phyloP scores from a whole-genome alignment of 2,797 vertebrate species.

The Melanotaenia trifasciata region DNA sequence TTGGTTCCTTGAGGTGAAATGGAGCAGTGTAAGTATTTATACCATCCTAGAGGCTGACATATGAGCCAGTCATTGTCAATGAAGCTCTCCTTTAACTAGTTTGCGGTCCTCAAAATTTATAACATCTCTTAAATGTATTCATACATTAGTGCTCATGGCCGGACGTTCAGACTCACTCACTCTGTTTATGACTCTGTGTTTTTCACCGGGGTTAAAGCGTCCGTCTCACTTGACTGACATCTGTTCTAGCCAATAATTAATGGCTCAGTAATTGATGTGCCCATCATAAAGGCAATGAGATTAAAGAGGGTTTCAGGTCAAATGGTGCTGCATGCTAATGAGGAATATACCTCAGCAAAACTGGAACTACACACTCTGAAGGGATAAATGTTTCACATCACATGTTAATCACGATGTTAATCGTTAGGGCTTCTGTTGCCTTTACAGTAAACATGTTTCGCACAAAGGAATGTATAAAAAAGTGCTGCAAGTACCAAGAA shows the following conservation, averaged over 20 bases:
- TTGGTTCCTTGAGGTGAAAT: conserved; percentile 63
- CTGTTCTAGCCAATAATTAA: conserved; percentile 69
- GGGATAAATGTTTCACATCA: conserved; percentile 1
- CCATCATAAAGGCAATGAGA: conserved; percentile 35
- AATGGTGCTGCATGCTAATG: conserved; percentile 39
- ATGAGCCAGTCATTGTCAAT: conserved; percentile 45
- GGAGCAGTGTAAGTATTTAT: conserved; percentile 56
- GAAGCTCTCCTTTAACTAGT: conserved; percentile 57
- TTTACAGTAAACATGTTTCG: not conserved
- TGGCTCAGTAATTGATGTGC: conserved; percentile 68
- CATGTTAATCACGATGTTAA: no score
- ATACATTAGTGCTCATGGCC: conserved; percentile 52
- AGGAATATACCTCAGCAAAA: conserved; percentile 23
- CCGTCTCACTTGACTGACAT: conserved; percentile 70
- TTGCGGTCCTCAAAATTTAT: conserved; percentile 70
- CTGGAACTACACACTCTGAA: not conserved
- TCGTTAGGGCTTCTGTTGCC: not conserved
- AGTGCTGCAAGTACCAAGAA: not conserved
- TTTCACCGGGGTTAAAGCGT: conserved; percentile 66
- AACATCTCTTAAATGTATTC: conserved; percentile 58
- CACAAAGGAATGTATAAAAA: no score
- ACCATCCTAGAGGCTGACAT: conserved; percentile 44
- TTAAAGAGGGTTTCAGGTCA: conserved; percentile 41
- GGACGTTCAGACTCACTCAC: conserved; percentile 35
- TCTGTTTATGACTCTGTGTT: conserved; percentile 53